These are phyloP conservation scores for Urocitellus parryii DNA, from an alignment of 2,113 vertebrate species.

Conservation along the genomic window DNA sequence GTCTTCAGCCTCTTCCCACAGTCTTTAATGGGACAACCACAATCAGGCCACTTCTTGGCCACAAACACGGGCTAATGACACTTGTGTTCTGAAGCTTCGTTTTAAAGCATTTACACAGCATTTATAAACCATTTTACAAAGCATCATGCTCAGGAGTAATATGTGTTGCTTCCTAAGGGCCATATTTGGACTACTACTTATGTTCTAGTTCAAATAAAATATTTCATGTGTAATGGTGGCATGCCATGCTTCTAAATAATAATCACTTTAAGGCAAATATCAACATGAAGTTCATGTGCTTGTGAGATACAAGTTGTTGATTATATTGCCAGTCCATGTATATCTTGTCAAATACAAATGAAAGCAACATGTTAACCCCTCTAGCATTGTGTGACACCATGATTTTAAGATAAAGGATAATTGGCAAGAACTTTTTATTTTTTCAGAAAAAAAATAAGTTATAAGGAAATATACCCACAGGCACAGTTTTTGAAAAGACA, in stretches of 20 bases:
- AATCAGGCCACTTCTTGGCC: neutral
- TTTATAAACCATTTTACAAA: conserved; percentile 46
- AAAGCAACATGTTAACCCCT: neutral
- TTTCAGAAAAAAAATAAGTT: neutral
- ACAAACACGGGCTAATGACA: neutral
- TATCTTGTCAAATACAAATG: neutral
- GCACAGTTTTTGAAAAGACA: neutral
- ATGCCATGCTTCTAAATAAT: neutral
- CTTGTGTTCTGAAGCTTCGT: neutral
- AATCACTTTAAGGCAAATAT: neutral
- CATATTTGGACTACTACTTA: neutral
- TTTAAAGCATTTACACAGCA: neutral
- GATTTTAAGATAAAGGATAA: conserved; percentile 18
- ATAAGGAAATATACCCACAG: neutral
- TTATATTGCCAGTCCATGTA: neutral
- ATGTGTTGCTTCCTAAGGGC: neutral
- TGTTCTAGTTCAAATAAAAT: neutral
- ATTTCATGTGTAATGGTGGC: neutral
- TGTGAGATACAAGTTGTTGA: neutral
- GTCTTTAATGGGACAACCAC: neutral
- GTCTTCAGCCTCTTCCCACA: neutral
- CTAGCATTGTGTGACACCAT: neutral
- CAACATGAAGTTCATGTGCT: neutral
- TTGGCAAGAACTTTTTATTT: neutral
- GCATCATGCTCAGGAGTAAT: neutral